Percentiles rank a stretch among this genome's conserved stretches.
These are phyloP conservation scores for Hypanus sabinus DNA, from an alignment of 2,113 vertebrate genomes.

Conservation along the genomic window DNA sequence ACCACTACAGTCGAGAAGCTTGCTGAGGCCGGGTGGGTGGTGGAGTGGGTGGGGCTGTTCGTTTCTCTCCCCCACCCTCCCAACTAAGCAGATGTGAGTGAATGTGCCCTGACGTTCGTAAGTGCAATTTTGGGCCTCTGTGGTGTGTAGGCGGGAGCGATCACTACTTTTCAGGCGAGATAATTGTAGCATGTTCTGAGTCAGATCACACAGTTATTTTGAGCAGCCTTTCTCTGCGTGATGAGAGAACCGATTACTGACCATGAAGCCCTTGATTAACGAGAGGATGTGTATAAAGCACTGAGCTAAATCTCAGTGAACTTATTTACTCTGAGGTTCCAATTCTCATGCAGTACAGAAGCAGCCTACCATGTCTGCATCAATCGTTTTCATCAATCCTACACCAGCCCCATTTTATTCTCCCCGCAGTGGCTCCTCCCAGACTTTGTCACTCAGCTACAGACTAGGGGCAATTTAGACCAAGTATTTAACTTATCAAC, in stretches of 20 bases:
- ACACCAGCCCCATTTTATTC: no score
- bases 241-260: neutral
- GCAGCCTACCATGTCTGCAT: no score
- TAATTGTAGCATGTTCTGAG: conserved; percentile 23
- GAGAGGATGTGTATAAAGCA: neutral
- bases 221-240: neutral
- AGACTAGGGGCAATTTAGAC: no score
- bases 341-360: neutral
- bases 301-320: neutral
- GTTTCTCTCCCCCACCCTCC: neutral
- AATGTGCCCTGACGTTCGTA: neutral
- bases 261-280: neutral
- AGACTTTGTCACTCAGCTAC: no score
- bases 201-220: neutral
- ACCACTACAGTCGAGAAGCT: neutral
- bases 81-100: neutral
- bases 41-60: neutral
- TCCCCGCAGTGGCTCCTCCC: no score
- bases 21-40: neutral
- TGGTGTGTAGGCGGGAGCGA: neutral
- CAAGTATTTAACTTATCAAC: no score
- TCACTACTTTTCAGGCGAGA: neutral
- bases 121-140: neutral
- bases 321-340: neutral
- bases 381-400: no score